phyloP scores from a whole-genome alignment of 2,113 vertebrate genomes.

The Varanus salvator region DNA sequence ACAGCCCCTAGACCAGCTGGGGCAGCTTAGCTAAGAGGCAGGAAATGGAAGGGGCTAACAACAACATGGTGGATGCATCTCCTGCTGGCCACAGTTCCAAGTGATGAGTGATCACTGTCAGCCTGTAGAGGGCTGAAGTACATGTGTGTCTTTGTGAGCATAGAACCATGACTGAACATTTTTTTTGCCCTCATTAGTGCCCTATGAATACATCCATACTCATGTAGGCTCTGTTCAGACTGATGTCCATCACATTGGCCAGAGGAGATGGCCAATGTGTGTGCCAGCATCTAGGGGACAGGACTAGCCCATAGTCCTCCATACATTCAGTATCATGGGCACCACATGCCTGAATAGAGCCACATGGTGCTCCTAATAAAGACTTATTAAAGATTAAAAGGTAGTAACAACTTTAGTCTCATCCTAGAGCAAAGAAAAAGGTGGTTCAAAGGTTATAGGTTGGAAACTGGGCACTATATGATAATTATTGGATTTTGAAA shows the following conservation, averaged over 20 bases:
- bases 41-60: background rate
- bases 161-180: background rate
- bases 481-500: background rate
- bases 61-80: too few relatives aligned
- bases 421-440: background rate
- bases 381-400: too few relatives aligned
- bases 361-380: too few relatives aligned
- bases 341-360: too few relatives aligned
- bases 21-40: too few relatives aligned
- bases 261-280: background rate
- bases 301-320: background rate
- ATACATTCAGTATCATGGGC: background rate
- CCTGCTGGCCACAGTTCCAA: too few relatives aligned
- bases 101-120: background rate
- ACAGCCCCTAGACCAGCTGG: too few relatives aligned
- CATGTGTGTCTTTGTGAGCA: background rate
- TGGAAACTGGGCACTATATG: background rate
- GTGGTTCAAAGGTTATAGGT: background rate
- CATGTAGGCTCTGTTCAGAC: background rate
- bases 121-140: background rate
- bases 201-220: background rate
- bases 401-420: background rate
- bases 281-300: background rate
- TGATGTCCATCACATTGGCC: background rate
- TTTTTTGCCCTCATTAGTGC: background rate